Evolutionary conservation across 2,113 vertebrate species (phyloP), one percentile per base, ranked within the genome.

Genomic region (Microcebus griseorufus): DNA sequence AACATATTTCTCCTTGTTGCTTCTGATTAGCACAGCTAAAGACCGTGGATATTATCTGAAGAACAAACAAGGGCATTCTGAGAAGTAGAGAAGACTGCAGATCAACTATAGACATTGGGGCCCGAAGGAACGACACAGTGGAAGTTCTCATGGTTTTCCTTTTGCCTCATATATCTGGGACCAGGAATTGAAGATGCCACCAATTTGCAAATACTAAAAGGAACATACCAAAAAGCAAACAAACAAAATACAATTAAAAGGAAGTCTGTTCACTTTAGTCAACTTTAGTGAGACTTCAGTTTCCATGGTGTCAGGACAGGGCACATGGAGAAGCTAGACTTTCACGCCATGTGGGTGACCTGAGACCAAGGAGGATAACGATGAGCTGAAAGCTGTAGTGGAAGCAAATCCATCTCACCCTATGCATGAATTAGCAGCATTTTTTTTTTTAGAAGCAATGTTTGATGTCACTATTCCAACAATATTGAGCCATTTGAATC

Each of bases 81-180:
- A 23, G 85, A 48, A 69, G 23, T 39, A 29, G 32, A 65, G 37
- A 78, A 58, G 14, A 83, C 0, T 22, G 1, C 25, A 81, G 45
- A 60, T 1, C 25, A 25, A 1, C n/a, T n/a, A n/a, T n/a, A n/a
- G n/a, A n/a, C 5, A 2, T 67, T 67, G 8, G 17, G 17, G 37
- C 6, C n/a, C 3, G n/a, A 55, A 32, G 7, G 22, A 67, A 42
- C 25, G 5, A 25, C 1, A 37, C 7, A 7, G 14, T 32, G 32
- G 67, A 37, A 23, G 5, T 58, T 67, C 7, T 51, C 37, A 25
- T 9, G 17, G 7, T 70, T 83, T 88, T 64, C 17, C 13, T 78
- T 48, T 34, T 37, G 16, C 4, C 4, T 78, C 14, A 14, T 48
- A 5, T 39, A 51, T 62, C 18, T 4, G 51, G 5, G 4, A 69